phyloP scores from a whole-genome alignment of 2,113 vertebrate genomes.

The Megalops atlanticus region DNA sequence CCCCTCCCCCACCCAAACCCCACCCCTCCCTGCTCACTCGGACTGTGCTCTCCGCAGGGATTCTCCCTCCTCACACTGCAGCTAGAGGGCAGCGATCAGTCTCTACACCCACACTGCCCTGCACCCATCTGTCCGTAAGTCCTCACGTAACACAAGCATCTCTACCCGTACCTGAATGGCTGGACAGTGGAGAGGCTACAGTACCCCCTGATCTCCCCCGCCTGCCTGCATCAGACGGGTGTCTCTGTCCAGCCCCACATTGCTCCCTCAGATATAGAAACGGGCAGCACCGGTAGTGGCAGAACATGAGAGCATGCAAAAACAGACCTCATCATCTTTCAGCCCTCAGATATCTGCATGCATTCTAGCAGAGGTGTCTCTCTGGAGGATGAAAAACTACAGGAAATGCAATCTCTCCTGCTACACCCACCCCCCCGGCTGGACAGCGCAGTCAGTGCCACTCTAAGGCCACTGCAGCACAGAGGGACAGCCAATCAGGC shows the following conservation, averaged over 20 bases:
- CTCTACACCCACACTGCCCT: too few relatives aligned
- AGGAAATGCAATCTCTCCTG: not conserved
- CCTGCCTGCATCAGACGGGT: too few relatives aligned
- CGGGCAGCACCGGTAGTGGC: not conserved
- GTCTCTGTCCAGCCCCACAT: too few relatives aligned
- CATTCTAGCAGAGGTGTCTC: not conserved
- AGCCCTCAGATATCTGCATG: not conserved
- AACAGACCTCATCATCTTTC: not conserved
- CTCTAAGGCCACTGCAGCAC: constrained; percentile 4
- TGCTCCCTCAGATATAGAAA: too few relatives aligned
- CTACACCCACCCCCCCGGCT: not conserved
- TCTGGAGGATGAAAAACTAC: not conserved
- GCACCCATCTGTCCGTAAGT: too few relatives aligned
- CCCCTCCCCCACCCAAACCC: constrained; percentile 58
- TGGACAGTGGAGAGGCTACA: too few relatives aligned
- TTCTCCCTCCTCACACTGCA: not conserved
- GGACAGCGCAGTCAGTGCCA: not conserved
- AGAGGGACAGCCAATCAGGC: not conserved
- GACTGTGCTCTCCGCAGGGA: not conserved
- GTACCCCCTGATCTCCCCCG: too few relatives aligned
- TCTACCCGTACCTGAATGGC: too few relatives aligned
- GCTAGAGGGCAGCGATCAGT: too few relatives aligned
- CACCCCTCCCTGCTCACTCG: not conserved
- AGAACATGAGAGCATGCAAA: not conserved
- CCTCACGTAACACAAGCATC: too few relatives aligned